These are phyloP conservation scores for Cantharis lateralis DNA, from an alignment of 2,888 invertebrate species.

Conservation along the genomic window DNA sequence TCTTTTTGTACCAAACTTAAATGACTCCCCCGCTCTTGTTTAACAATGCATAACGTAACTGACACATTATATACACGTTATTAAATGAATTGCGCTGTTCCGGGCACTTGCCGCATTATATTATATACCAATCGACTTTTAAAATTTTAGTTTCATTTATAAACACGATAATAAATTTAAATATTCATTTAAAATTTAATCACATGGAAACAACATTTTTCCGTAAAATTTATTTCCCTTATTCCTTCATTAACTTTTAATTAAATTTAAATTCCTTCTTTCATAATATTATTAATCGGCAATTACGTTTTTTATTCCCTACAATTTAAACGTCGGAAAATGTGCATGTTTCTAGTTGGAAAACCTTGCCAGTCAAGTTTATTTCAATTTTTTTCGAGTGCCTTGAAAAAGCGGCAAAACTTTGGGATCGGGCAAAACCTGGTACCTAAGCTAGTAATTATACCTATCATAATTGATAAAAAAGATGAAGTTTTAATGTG, in stretches of 20 bases:
- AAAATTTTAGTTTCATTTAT: not conserved
- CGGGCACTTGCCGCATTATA: constrained; percentile 10
- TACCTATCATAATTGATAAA: too few species aligned
- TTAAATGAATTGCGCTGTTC: constrained; percentile 33
- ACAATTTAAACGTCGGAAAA: too few species aligned
- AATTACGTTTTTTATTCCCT: not conserved
- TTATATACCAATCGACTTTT: constrained; percentile 2
- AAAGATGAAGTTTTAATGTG: too few species aligned
- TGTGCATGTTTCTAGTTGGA: too few species aligned
- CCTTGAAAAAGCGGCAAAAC: too few species aligned
- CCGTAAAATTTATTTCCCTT: constrained; percentile 1
- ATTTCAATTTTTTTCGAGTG: too few species aligned
- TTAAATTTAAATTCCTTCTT: not conserved
- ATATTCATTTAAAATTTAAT: constrained; percentile 5
- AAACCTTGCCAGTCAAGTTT: too few species aligned
- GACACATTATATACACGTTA: constrained; percentile 33
- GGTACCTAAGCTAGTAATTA: too few species aligned
- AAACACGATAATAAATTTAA: constrained; percentile 1
- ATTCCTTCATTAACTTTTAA: not conserved
- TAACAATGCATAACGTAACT: constrained; percentile 44
- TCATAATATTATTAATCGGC: not conserved
- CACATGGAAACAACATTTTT: not conserved
- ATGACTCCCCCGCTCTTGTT: constrained; percentile 49
- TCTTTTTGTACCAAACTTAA: constrained; percentile 44
- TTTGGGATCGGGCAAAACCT: too few species aligned